phyloP scores from a whole-genome alignment of 2,113 vertebrate species.

The Catharus minimus region DNA sequence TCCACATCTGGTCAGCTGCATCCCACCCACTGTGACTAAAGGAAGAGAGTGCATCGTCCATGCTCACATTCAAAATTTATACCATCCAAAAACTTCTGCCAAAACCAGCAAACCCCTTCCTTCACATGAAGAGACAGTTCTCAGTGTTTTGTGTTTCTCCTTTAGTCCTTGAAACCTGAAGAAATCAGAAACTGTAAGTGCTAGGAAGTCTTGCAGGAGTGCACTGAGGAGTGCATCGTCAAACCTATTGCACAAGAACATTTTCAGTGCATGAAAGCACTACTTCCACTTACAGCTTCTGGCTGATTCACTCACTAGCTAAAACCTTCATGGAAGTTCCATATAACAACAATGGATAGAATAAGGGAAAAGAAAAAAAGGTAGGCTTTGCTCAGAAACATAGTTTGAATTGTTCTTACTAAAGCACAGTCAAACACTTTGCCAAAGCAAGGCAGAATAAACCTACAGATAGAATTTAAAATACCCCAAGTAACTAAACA shows the following conservation, averaged over 20 bases:
- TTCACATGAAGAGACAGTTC: not conserved
- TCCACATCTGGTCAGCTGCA: not conserved
- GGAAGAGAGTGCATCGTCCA: not conserved
- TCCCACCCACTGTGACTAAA: not conserved
- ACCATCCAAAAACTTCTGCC: not conserved
- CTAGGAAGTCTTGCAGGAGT: not conserved
- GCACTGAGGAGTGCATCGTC: not conserved
- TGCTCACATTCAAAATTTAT: not conserved
- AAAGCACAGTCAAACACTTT: not conserved
- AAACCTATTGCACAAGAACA: not conserved
- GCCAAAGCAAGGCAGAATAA: not conserved
- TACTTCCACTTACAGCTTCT: not conserved
- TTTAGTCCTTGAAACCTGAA: not conserved
- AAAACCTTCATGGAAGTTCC: not conserved
- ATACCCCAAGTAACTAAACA: not conserved
- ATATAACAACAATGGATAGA: not conserved
- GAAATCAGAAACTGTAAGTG: not conserved
- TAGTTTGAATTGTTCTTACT: not conserved
- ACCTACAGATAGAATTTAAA: not conserved
- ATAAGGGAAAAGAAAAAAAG: not conserved
- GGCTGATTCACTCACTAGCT: not conserved
- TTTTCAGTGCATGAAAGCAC: rapidly evolving
- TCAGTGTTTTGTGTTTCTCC: not conserved
- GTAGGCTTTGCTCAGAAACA: not conserved
- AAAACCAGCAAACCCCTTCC: not conserved